phyloP scores from a whole-genome alignment of 1,140 invertebrate species.

The Plectrocnemia conspersa region DNA sequence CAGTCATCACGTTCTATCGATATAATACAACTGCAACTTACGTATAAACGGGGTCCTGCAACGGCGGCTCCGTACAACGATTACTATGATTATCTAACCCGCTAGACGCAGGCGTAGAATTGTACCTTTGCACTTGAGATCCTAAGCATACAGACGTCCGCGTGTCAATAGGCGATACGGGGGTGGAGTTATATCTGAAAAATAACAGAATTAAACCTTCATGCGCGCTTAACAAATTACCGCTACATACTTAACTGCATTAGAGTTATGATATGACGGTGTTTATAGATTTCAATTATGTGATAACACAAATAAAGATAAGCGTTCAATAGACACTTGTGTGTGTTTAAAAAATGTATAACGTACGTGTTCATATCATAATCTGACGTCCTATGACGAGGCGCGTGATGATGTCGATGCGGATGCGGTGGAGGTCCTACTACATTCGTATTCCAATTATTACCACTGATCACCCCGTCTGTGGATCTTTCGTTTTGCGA shows the following conservation, averaged over 20 bases:
- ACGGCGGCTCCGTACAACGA: conserved; percentile 38
- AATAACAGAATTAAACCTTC: not conserved
- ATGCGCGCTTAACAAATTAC: too few relatives aligned
- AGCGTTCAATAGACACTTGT: not conserved
- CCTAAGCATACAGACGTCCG: conserved; percentile 41
- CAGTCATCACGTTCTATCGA: not conserved
- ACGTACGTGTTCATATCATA: conserved; percentile 33
- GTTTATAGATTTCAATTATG: too few relatives aligned
- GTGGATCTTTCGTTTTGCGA: conserved; percentile 58
- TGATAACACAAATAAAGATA: conserved; percentile 3
- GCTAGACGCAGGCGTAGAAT: conserved; percentile 48
- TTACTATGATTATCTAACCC: conserved; percentile 41
- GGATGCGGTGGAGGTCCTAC: conserved; percentile 47
- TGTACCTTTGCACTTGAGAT: conserved; percentile 46
- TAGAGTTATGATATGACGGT: too few relatives aligned
- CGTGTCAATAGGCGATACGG: conserved; percentile 47
- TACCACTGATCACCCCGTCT: conserved; percentile 29
- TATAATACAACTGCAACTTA: conserved; percentile 8
- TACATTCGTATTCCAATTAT: conserved; percentile 49
- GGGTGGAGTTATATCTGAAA: conserved; percentile 49
- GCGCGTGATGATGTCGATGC: conserved; percentile 43
- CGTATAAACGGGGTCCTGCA: conserved; percentile 34
- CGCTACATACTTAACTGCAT: too few relatives aligned
- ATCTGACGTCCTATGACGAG: conserved; percentile 37
- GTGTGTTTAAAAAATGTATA: conserved; percentile 1